Conservation (phyloP, 2,113 vertebrate species). For the Psammodynastes pulverulentus region DNA sequence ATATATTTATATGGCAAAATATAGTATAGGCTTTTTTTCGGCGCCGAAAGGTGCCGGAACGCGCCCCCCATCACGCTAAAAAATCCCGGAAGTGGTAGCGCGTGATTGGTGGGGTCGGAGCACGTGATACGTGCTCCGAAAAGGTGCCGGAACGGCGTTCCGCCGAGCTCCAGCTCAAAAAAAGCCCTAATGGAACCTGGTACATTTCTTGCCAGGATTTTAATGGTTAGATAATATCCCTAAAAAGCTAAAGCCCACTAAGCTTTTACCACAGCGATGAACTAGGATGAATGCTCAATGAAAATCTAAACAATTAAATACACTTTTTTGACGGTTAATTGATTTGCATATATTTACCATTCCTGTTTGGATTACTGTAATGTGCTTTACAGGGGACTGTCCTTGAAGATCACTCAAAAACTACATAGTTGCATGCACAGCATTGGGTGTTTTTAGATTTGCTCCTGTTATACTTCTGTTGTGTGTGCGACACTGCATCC, state of each 20-base stretch:
- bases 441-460: background rate
- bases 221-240: background rate
- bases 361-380: background rate
- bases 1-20: no score
- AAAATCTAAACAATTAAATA: background rate
- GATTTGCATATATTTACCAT: background rate
- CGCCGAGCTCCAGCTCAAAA: no score
- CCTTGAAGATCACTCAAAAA: background rate
- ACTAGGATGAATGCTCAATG: background rate
- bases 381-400: background rate
- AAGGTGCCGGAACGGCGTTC: no score
- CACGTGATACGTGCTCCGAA: no score
- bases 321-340: background rate
- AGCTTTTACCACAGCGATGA: background rate
- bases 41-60: no score
- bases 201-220: background rate
- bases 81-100: no score
- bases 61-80: no score
- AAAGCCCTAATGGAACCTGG: background rate
- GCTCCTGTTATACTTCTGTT: background rate
- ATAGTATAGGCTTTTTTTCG: no score
- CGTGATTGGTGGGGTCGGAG: no score
- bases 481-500: background rate
- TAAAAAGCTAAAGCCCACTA: background rate
- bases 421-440: background rate